Evolutionary conservation across 2,113 vertebrate species (phyloP).

Genomic region (Acanthisitta chloris): DNA sequence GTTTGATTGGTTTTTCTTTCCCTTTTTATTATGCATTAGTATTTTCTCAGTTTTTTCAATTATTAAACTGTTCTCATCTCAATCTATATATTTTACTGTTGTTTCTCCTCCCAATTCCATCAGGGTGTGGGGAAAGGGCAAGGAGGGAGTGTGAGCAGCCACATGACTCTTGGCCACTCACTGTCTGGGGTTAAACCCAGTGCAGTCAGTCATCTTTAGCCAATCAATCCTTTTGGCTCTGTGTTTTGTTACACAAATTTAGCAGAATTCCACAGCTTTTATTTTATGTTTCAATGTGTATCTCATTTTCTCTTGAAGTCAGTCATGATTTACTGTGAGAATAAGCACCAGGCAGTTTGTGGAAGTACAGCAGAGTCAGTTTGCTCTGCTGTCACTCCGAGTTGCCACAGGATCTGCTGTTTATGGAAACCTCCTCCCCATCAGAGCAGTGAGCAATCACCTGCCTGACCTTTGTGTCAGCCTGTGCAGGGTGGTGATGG

Average conservation of each 20-base stretch:
- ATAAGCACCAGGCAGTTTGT: background rate
- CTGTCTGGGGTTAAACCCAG: no score
- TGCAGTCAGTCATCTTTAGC: background rate
- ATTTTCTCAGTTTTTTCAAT: no score
- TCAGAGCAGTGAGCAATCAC: background rate
- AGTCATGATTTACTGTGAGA: background rate
- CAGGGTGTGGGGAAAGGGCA: no score
- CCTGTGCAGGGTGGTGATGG: background rate
- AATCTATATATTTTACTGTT: no score
- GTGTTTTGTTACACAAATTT: accelerated
- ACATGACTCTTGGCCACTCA: no score
- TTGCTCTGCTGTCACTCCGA: background rate
- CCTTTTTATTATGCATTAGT: no score
- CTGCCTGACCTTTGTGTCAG: background rate
- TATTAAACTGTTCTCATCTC: no score
- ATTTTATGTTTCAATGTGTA: background rate
- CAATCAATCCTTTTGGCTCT: background rate
- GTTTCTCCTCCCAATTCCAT: no score
- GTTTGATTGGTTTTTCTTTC: no score
- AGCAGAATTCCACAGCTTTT: background rate
- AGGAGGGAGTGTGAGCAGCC: no score
- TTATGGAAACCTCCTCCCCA: background rate
- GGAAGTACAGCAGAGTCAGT: background rate
- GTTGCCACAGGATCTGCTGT: background rate
- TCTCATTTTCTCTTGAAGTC: background rate